Conservation (phyloP, 1,140 invertebrate species). For the Grapholita molesta region DNA sequence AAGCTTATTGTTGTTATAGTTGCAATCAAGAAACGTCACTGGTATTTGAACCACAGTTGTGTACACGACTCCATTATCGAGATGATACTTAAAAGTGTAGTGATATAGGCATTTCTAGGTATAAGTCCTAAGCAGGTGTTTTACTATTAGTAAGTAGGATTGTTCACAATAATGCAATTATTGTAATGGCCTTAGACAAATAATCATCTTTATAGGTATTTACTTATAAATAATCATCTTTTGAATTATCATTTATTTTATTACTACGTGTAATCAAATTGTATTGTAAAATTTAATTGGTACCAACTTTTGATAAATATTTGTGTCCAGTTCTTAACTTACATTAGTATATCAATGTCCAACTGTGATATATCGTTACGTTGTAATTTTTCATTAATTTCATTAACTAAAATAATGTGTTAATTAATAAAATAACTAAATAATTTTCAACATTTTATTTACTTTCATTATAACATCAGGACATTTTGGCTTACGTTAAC, state of each 20-base stretch:
- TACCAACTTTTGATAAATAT: constrained; percentile 2
- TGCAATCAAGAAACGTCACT: too few species aligned
- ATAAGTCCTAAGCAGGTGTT: constrained; percentile 4
- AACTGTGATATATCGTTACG: constrained; percentile 56
- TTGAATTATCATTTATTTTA: neutral
- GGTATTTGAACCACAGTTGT: neutral
- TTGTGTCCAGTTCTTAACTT: neutral
- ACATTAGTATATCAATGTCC: constrained; percentile 42
- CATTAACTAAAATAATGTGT: neutral
- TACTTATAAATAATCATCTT: neutral
- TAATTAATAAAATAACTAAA: constrained; percentile 18
- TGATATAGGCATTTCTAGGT: constrained; percentile 16
- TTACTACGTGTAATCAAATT: neutral
- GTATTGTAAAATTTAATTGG: neutral
- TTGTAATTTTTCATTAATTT: constrained; percentile 5
- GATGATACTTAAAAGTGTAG: constrained; percentile 16
- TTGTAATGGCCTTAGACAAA: constrained; percentile 15
- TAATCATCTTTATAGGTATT: neutral
- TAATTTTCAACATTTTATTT: constrained; percentile 19
- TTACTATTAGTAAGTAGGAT: constrained; percentile 13
- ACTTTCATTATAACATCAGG: constrained; percentile 22
- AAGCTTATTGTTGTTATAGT: too few species aligned
- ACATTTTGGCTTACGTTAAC: constrained; percentile 19
- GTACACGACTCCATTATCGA: neutral
- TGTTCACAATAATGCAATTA: constrained; percentile 17